A percentile compares a stretch with the other conserved stretches of the same genome.
Conservation (phyloP, 2,888 invertebrate species). For the Lissonota sp. region DNA sequence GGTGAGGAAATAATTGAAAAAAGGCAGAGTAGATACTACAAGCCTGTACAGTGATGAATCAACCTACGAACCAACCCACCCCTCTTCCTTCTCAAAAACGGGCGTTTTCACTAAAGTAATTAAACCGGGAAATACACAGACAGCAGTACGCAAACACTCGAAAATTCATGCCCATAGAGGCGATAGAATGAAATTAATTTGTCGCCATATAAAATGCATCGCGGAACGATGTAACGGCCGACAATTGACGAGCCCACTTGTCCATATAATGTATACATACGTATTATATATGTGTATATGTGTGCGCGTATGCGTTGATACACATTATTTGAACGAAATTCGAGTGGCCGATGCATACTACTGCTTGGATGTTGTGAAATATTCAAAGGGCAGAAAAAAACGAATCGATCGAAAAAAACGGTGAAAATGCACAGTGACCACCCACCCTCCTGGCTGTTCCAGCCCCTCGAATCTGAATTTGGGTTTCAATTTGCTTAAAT, state of each 20-base stretch:
- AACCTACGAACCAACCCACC: conserved; percentile 29
- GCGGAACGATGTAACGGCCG: conserved; percentile 32
- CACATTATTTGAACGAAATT: too few species aligned
- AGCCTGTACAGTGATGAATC: conserved; percentile 49
- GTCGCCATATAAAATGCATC: conserved; percentile 46
- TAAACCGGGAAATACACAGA: conserved; percentile 49
- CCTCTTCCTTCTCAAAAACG: not conserved
- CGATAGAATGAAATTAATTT: conserved; percentile 50
- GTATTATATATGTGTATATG: too few species aligned
- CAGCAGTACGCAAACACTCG: conserved; percentile 28
- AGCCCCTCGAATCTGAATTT: too few species aligned
- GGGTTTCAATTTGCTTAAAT: too few species aligned
- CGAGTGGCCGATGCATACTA: too few species aligned
- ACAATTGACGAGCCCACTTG: conserved; percentile 46
- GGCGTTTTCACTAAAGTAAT: conserved; percentile 56
- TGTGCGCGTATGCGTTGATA: too few species aligned
- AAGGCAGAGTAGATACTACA: conserved; percentile 27
- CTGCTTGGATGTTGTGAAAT: too few species aligned
- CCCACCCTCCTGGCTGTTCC: too few species aligned
- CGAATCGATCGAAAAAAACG: too few species aligned
- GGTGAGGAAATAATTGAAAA: conserved; percentile 57
- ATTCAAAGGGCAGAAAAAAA: too few species aligned
- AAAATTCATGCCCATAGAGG: conserved; percentile 47
- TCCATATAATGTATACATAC: not conserved
- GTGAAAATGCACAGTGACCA: too few species aligned